phyloP scores from a whole-genome alignment of 2,797 vertebrate genomes.

The Trichosurus vulpecula region DNA sequence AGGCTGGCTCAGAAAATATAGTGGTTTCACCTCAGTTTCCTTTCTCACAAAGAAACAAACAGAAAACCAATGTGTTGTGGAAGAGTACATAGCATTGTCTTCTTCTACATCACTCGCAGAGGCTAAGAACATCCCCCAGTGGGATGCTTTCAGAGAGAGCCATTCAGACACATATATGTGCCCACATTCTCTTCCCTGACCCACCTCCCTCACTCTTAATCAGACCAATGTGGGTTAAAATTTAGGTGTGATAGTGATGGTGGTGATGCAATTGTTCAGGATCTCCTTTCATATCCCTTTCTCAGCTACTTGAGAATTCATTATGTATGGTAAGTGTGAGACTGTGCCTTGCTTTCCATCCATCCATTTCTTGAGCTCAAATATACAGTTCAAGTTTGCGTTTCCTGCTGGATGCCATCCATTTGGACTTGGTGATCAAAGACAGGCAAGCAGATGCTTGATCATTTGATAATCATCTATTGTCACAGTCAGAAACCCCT shows the following conservation, averaged over 20 bases:
- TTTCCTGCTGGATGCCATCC: not conserved
- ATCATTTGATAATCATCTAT: not conserved
- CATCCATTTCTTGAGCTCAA: not conserved
- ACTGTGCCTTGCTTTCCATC: not conserved
- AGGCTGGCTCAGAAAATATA: not conserved
- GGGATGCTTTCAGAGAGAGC: not conserved
- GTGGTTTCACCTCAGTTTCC: not conserved
- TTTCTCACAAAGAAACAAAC: not conserved
- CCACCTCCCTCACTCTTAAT: not conserved
- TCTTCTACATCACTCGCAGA: not conserved
- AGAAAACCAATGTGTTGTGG: not conserved
- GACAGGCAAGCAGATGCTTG: not conserved
- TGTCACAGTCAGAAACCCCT: not conserved
- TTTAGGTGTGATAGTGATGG: not conserved
- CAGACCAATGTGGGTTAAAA: not conserved
- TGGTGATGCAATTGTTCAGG: no score
- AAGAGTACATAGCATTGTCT: not conserved
- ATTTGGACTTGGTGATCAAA: not conserved
- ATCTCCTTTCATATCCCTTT: not conserved
- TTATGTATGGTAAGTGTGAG: not conserved
- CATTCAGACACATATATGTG: not conserved
- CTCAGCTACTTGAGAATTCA: not conserved
- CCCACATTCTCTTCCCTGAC: not conserved
- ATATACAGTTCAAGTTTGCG: constrained; percentile 4
- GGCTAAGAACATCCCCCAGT: not conserved